These are phyloP conservation scores for Diplodus sargus DNA, from an alignment of 2,797 vertebrate species.

Conservation along the genomic window DNA sequence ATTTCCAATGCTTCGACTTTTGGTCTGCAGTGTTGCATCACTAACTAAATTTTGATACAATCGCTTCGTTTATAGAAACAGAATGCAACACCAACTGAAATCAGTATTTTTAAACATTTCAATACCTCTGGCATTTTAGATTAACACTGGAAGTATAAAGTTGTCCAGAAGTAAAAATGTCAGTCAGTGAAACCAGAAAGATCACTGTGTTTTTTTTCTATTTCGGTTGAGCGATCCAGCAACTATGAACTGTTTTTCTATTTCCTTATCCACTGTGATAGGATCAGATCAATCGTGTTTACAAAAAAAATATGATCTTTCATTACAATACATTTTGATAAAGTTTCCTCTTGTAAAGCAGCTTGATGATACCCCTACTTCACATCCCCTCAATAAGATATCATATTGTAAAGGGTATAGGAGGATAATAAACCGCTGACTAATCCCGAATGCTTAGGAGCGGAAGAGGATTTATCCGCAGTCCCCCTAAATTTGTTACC, in stretches of 20 bases:
- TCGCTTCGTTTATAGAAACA: not conserved
- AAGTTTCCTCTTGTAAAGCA: conserved; percentile 1
- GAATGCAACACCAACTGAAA: not conserved
- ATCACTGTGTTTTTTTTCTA: not conserved
- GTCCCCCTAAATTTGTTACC: conserved; percentile 24
- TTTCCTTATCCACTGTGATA: not conserved
- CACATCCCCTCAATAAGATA: conserved; percentile 20
- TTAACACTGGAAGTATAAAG: not conserved
- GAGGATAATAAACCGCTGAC: conserved; percentile 63
- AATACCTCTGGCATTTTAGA: not conserved
- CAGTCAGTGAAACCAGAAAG: not conserved
- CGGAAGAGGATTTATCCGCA: conserved; percentile 46
- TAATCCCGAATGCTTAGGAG: conserved; percentile 54
- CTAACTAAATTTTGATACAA: not conserved
- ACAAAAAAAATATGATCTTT: not conserved
- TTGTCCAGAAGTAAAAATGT: not conserved
- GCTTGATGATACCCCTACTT: not conserved
- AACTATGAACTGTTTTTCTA: not conserved
- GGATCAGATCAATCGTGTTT: not conserved
- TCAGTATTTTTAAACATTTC: conserved; percentile 7
- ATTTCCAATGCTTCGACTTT: conserved; percentile 55
- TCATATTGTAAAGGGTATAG: conserved; percentile 29
- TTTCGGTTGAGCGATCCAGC: not conserved
- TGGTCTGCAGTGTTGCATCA: conserved; percentile 15
- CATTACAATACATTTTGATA: not conserved